Base-by-base conservation (phyloP, 2,797 vertebrate species). In the Falco naumanni region DNA sequence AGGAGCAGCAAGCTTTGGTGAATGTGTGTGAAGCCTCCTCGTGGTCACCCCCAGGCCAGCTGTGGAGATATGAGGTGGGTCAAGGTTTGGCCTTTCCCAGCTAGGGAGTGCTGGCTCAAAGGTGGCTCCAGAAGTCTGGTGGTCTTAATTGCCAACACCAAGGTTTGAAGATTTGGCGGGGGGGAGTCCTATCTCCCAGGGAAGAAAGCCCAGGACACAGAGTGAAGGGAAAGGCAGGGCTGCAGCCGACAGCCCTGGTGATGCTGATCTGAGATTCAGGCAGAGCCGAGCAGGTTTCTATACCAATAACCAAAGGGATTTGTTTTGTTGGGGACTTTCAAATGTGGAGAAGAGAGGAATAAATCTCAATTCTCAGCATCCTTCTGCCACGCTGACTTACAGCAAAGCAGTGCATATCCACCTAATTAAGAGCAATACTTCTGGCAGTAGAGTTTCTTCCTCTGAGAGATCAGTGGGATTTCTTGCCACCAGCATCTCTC, bases 61-160 rank as follows among this genome's bases (percentile, higher is more conserved):
- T 3, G 66, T 39, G 54, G 41, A 77, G 41, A n/a, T 13, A 47
- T 5, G 3, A 74, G 61, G 80, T 88, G 33, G 25, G 72, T 68
- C 2, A 0, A 16, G 3, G 29, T 47, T 51, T 5, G 15, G 61
- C 41, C 11, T 56, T n/a, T 72, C 7, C 4, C 0, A 2, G 15
- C 6, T 18, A 6, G 56, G 51, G 50, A 47, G 7, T 1, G 1
- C 31, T n/a, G 68, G 41, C 34, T 60, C 0, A 3, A 11, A 56
- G 64, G 64, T 28, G 43, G 18, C 17, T 16, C 0, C 0, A 45
- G 39, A 10, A 21, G 4, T 43, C 47, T 60, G n/a, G 26, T 33
- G 47, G n/a, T 60, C 66, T 60, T 22, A 11, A 14, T 13, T 20
- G 59, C 50, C 10, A 26, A 4, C 21, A 34, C 7, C 0, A 5